Evolutionary conservation across 2,113 vertebrate genomes (phyloP), one percentile per base, ranked within the genome.

Genomic region (Sterrhoptilus dennistouni): DNA sequence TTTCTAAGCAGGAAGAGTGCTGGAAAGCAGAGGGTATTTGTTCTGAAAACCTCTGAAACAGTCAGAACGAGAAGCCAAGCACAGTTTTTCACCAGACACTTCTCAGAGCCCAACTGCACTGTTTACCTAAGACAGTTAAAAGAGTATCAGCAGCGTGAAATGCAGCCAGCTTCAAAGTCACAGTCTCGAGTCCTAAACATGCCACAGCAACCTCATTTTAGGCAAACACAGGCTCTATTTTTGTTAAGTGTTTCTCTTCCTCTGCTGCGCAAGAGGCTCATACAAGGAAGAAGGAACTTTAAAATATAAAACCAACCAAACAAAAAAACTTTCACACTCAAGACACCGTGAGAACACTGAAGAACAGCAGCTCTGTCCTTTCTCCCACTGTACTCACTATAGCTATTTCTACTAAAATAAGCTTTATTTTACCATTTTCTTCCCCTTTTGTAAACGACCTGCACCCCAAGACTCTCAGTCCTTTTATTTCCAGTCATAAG

Each of bases 71-170:
- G 90, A 53, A 91, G 75, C 60, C 24, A 9, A 94, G 79, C 52
- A 36, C 45, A 75, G 92, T 60, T 86, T 86, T 81, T 69, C 56
- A 86, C 47, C 64, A 86, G 83, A 68, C 68, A 23, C 72, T 78
- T 92, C 47, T 81, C 85, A 42, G 64, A 96, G 85, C 72, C 28
- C 56, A 90, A 71, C 0, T 14, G 76, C 59, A 68, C 20, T 96
- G 85, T 94, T 96, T 93, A 93, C 88, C 92, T 53, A 81, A 90
- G 88, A 86, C 88, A 96, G 88, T 92, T 94, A 49, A 96, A 96
- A 96, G 93, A 82, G 47, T 91, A 91, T 90, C 95, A 92, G 79
- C 92, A 96, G 83, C 10, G 2, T 90, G 90, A 96, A 92, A 93
- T 38, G 56, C 86, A 96, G 90, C 45, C 96, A 93, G 87, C 90